phyloP scores from a whole-genome alignment of 1,140 invertebrate species.

The Zaprionus ornatus region DNA sequence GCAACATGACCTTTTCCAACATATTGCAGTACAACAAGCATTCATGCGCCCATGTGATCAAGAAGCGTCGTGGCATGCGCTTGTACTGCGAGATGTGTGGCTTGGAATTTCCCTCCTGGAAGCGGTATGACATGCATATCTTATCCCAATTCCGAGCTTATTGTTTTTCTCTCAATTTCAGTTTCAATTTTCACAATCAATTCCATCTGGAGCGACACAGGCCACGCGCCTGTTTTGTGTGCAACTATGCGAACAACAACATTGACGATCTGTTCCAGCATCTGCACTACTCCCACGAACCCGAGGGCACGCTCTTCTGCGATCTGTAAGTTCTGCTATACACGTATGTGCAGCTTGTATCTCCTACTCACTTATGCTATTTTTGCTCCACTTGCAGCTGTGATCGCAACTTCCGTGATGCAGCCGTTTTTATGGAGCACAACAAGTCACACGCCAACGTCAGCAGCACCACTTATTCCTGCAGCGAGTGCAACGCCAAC shows the following conservation, averaged over 20 bases:
- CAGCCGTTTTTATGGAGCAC: constrained; percentile 51
- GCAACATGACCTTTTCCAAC: constrained; percentile 70
- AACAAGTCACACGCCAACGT: constrained; percentile 65
- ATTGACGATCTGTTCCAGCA: constrained; percentile 76
- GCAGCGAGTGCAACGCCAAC: constrained; percentile 51
- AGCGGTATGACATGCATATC: constrained; percentile 51
- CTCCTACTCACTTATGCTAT: not conserved
- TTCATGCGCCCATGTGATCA: constrained; percentile 70
- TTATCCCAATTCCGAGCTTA: not conserved
- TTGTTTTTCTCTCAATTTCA: constrained; percentile 25
- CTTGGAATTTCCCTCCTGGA: constrained; percentile 73
- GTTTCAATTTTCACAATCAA: constrained; percentile 76
- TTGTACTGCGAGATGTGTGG: constrained; percentile 70
- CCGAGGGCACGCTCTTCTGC: constrained; percentile 60
- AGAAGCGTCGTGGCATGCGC: constrained; percentile 53
- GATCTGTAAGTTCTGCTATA: constrained; percentile 48
- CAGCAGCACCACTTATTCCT: constrained; percentile 48
- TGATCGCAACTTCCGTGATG: constrained; percentile 73
- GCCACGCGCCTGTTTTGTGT: constrained; percentile 70
- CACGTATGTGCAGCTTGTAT: not conserved
- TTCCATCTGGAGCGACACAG: constrained; percentile 74
- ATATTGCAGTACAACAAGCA: constrained; percentile 76
- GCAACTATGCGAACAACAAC: constrained; percentile 57
- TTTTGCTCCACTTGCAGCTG: constrained; percentile 46
- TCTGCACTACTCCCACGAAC: constrained; percentile 70